These are phyloP conservation scores for Theocolax elegans DNA, from an alignment of 1,140 invertebrate species.

Conservation along the genomic window DNA sequence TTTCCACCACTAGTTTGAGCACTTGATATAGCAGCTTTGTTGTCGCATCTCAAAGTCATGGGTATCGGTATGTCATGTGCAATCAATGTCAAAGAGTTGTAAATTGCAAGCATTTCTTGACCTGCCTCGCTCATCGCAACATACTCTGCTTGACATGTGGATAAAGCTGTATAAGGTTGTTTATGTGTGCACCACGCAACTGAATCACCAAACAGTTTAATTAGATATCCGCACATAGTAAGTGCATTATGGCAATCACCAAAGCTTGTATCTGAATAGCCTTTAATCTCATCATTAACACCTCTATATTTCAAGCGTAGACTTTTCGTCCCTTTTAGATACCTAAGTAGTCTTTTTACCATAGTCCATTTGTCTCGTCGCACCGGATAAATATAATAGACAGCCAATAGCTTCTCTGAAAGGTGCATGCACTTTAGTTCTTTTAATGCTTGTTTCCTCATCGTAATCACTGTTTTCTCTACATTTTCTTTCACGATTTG, in stretches of 20 bases:
- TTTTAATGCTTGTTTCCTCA: too few species aligned
- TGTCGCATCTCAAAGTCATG: slow-evolving; percentile 19
- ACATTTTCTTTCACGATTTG: too few species aligned
- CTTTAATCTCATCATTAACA: neutral
- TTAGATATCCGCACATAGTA: too few species aligned
- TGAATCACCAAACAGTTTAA: too few species aligned
- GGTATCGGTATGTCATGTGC: too few species aligned
- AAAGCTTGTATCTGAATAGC: slow-evolving; percentile 28
- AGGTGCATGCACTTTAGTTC: too few species aligned
- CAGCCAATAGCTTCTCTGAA: too few species aligned
- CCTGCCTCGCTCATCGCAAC: slow-evolving; percentile 38
- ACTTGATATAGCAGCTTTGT: slow-evolving; percentile 23
- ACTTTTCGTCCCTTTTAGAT: slow-evolving; percentile 16
- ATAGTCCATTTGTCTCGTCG: slow-evolving; percentile 57
- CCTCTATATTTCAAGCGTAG: neutral
- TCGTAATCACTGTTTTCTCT: too few species aligned
- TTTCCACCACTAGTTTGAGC: slow-evolving; percentile 18
- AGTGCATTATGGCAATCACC: slow-evolving; percentile 29
- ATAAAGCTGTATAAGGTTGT: slow-evolving; percentile 20
- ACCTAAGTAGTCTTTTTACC: slow-evolving; percentile 9
- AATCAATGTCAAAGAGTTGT: slow-evolving; percentile 20
- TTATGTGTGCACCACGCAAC: too few species aligned
- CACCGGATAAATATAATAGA: too few species aligned
- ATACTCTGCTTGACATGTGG: slow-evolving; percentile 38
- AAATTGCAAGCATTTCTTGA: slow-evolving; percentile 20